These are phyloP conservation scores for Lasioglossum leucozonium DNA, from an alignment of 2,888 invertebrate genomes.

Conservation along the genomic window DNA sequence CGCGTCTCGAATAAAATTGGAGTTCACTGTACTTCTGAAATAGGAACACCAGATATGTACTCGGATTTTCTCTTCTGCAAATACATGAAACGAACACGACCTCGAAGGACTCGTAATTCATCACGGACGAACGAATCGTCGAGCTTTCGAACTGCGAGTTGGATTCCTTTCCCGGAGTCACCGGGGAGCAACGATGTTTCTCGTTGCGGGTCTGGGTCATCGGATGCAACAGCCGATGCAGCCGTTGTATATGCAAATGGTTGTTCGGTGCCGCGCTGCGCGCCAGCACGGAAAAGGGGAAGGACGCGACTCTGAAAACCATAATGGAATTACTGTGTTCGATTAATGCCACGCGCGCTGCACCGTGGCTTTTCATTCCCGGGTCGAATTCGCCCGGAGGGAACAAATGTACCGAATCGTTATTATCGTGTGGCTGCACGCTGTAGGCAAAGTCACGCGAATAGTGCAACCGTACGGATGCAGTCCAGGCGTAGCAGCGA, in stretches of 20 bases:
- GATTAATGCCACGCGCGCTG: background rate
- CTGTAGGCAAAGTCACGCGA: background rate
- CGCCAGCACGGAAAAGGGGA: background rate
- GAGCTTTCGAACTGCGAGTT: background rate
- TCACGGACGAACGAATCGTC: background rate
- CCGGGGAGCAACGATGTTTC: background rate
- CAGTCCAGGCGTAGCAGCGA: conserved; percentile 10
- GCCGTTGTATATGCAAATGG: conserved; percentile 10
- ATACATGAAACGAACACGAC: background rate
- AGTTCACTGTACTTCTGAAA: background rate
- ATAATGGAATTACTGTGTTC: conserved; percentile 7
- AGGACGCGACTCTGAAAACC: background rate
- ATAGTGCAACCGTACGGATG: conserved; percentile 11
- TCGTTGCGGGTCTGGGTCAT: conserved; percentile 7
- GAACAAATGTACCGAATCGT: background rate
- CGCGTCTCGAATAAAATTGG: too few species aligned
- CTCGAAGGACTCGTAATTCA: background rate
- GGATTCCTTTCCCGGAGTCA: background rate
- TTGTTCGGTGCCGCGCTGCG: too few species aligned
- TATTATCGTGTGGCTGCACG: background rate
- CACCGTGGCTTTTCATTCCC: background rate
- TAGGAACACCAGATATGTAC: background rate
- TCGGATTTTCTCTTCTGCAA: background rate
- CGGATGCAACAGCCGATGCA: background rate
- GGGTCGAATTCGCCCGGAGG: background rate